A percentile compares a stretch with the other conserved stretches of the same genome.
Evolutionary conservation across 2,113 vertebrate species (phyloP).

Genomic region (Hyla sarda): DNA sequence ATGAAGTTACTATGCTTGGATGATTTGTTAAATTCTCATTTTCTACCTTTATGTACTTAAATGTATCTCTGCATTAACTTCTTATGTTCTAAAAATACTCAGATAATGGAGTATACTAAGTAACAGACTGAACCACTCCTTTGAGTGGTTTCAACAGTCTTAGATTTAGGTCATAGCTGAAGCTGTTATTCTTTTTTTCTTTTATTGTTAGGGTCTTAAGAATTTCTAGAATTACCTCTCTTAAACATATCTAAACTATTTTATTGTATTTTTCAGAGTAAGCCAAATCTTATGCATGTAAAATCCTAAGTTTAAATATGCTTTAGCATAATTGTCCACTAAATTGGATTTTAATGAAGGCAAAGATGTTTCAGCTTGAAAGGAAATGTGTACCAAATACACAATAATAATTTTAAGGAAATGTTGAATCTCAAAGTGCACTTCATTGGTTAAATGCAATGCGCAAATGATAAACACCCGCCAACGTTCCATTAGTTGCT

Average conservation of each 20-base stretch:
- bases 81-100: background rate
- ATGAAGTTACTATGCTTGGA: background rate
- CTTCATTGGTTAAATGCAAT: slow-evolving; percentile 57
- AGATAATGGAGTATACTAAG: background rate
- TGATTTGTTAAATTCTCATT: background rate
- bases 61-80: background rate
- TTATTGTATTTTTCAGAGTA: slow-evolving; percentile 9
- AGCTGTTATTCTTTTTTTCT: background rate
- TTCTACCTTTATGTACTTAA: background rate
- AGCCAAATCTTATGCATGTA: slow-evolving; percentile 23
- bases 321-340: slow-evolving; percentile 16
- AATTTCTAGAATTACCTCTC: background rate
- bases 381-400: slow-evolving; percentile 40
- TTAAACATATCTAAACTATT: background rate
- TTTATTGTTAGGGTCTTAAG: background rate
- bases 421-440: slow-evolving; percentile 50
- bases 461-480: slow-evolving; percentile 52
- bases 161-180: background rate
- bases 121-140: background rate
- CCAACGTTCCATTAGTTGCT: slow-evolving; percentile 56
- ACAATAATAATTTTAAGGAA: slow-evolving; percentile 44
- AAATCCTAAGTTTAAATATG: slow-evolving; percentile 8
- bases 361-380: slow-evolving; percentile 19
- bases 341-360: slow-evolving; percentile 30
- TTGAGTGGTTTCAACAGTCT: background rate